Percentiles rank a stretch among this genome's conserved stretches.
Evolutionary conservation across 1,140 invertebrate species (phyloP).

Genomic region (Drosophila watanabei): DNA sequence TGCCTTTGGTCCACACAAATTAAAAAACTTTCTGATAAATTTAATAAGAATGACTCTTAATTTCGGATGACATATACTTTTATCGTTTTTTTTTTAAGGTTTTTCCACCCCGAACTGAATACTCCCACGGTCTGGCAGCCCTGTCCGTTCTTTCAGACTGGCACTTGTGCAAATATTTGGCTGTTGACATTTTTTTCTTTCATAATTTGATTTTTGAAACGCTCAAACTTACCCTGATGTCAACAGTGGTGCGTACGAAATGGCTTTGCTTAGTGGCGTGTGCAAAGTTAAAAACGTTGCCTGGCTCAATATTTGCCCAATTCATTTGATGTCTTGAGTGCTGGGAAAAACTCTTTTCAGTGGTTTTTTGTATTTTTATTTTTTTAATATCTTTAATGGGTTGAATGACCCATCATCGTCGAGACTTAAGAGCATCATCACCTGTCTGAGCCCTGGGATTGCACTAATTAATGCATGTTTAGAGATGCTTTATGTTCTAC

Average conservation of each 20-base stretch:
- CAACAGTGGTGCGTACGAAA: conserved; percentile 40
- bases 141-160: conserved; percentile 1
- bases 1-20: no score
- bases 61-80: neutral
- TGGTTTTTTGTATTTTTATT: neutral
- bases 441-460: conserved; percentile 54
- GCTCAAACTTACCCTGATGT: conserved; percentile 38
- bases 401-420: conserved; percentile 54
- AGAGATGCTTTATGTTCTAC: conserved; percentile 36
- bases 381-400: conserved; percentile 28
- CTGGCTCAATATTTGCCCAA: conserved; percentile 65
- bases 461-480: conserved; percentile 42
- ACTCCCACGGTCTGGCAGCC: conserved; percentile 7
- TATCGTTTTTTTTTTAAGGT: neutral
- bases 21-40: neutral
- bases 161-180: conserved; percentile 56
- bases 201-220: conserved; percentile 60
- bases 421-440: conserved; percentile 26
- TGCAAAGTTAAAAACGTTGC: conserved; percentile 53
- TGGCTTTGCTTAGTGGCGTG: conserved; percentile 66
- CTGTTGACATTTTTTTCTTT: conserved; percentile 57
- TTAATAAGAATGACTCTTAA: no score
- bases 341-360: conserved; percentile 33
- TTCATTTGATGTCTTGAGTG: conserved; percentile 50
- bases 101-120: neutral